phyloP scores from a whole-genome alignment of 2,888 invertebrate genomes.

The Drosophila fungiperda region DNA sequence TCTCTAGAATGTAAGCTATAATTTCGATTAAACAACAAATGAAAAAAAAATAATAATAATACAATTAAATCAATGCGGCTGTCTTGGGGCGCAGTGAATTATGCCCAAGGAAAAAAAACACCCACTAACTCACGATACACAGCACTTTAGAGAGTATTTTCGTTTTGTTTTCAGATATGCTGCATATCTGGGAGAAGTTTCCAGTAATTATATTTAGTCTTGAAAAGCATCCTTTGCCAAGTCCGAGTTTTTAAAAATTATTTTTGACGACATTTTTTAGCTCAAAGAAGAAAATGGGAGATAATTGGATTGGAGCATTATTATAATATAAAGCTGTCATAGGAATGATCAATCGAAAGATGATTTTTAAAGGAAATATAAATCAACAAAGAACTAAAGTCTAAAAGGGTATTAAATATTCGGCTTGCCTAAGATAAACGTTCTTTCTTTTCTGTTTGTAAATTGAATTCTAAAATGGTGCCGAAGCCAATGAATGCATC shows the following conservation, averaged over 20 bases:
- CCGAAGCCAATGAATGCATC: constrained; percentile 24
- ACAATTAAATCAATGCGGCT: constrained; percentile 22
- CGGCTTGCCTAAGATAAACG: neutral
- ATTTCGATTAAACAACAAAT: constrained; percentile 14
- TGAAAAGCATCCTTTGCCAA: neutral
- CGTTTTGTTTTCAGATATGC: neutral
- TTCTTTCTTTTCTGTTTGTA: neutral
- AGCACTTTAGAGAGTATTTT: neutral
- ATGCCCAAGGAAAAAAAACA: constrained; percentile 10
- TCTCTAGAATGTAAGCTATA: constrained; percentile 69
- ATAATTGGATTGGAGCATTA: neutral
- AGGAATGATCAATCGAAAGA: neutral
- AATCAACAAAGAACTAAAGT: neutral
- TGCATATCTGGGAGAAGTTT: neutral
- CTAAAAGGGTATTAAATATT: neutral
- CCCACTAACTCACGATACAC: constrained; percentile 25
- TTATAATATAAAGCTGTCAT: no score
- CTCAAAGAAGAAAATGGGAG: neutral
- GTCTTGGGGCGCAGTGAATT: constrained; percentile 23
- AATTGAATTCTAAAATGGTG: neutral
- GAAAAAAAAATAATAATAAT: constrained; percentile 15
- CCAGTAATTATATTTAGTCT: no score
- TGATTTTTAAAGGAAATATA: neutral
- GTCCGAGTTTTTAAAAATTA: neutral
- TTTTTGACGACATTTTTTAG: neutral